These are phyloP conservation scores for Eupithecia abbreviata DNA, from an alignment of 2,888 invertebrate genomes.

Conservation along the genomic window DNA sequence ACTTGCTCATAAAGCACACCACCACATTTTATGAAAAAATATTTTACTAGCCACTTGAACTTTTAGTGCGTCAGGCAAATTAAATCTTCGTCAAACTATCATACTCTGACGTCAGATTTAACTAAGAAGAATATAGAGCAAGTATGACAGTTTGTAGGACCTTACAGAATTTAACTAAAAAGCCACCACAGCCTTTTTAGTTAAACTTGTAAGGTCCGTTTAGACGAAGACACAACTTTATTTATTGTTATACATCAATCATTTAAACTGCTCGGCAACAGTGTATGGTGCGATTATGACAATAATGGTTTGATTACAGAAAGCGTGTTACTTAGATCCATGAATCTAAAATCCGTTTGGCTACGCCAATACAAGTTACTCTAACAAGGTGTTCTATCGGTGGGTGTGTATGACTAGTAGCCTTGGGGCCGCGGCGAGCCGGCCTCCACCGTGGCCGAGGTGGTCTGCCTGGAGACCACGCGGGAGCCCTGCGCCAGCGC, in stretches of 20 bases:
- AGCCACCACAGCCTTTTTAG: too few species aligned
- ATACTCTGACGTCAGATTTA: too few species aligned
- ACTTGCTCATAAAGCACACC: background rate
- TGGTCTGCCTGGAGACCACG: constrained; percentile 86
- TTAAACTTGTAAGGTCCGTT: background rate
- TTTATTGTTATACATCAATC: background rate
- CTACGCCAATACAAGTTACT: background rate
- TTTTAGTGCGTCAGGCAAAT: background rate
- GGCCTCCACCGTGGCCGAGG: constrained; percentile 73
- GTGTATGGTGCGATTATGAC: background rate
- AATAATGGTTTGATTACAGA: background rate
- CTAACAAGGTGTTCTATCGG: background rate
- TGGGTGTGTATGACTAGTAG: constrained; percentile 53
- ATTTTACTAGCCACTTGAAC: background rate
- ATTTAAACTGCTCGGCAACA: background rate
- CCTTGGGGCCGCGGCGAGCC: constrained; percentile 61
- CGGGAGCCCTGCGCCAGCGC: constrained; percentile 89
- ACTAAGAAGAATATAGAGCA: too few species aligned
- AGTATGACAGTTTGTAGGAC: too few species aligned
- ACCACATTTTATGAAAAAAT: background rate
- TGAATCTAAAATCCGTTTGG: background rate
- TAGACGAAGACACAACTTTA: background rate
- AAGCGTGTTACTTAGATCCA: background rate
- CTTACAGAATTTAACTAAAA: too few species aligned
- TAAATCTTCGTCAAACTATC: background rate